Conservation (phyloP, 1,140 invertebrate species). For the Belonocnema kinseyi region DNA sequence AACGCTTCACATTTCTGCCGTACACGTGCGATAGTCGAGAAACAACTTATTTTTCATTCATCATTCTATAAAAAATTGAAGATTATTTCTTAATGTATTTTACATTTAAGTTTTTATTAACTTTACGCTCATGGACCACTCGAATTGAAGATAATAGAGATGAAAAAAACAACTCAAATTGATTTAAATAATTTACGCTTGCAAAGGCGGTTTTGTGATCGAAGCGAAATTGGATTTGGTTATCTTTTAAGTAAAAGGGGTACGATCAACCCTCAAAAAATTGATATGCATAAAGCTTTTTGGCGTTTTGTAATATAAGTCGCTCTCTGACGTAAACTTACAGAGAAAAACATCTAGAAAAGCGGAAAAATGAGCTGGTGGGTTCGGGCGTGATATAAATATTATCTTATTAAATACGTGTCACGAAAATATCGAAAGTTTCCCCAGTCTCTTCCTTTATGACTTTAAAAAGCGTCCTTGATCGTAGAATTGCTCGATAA, state of each 20-base stretch:
- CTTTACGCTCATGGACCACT: too few relatives aligned
- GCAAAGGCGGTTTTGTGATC: neutral
- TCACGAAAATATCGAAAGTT: slow-evolving; percentile 66
- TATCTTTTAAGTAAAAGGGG: slow-evolving; percentile 1
- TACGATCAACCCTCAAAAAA: neutral
- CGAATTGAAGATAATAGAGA: neutral
- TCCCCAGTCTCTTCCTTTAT: slow-evolving; percentile 48
- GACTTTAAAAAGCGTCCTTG: slow-evolving; percentile 46
- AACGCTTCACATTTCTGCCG: too few relatives aligned
- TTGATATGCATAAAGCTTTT: slow-evolving; percentile 24
- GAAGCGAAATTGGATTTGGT: neutral
- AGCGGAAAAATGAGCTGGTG: slow-evolving; percentile 16
- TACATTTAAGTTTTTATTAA: neutral
- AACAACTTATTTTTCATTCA: slow-evolving; percentile 16
- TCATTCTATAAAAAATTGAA: neutral
- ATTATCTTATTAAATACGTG: slow-evolving; percentile 57
- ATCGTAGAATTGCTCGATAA: slow-evolving; percentile 55
- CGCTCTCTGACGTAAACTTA: neutral
- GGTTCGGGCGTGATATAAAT: slow-evolving; percentile 47
- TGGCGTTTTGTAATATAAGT: neutral
- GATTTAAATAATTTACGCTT: slow-evolving; percentile 2
- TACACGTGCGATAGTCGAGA: neutral
- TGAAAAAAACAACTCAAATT: slow-evolving; percentile 3
- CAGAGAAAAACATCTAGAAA: neutral
- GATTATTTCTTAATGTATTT: neutral